Conservation (phyloP, 2,888 invertebrate genomes). For the Heliconius erato region DNA sequence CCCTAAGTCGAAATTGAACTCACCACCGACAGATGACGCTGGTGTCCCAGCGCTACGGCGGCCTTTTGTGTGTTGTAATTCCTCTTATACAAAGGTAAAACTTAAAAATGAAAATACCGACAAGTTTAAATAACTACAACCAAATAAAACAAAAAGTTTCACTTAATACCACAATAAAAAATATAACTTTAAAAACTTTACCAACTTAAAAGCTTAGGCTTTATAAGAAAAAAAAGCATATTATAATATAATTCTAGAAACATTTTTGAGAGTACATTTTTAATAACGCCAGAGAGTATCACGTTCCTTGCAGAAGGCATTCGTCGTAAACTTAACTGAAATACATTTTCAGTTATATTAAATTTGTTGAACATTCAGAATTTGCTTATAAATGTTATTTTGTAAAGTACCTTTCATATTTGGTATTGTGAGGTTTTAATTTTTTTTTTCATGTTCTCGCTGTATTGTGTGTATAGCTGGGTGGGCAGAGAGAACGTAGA, state of each 20-base stretch:
- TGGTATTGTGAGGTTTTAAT: neutral
- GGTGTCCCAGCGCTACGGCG: no score
- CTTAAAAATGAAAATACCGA: no score
- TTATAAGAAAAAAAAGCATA: constrained; percentile 23
- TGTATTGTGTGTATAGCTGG: neutral
- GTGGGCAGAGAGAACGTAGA: no score
- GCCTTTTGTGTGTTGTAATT: no score
- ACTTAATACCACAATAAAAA: neutral
- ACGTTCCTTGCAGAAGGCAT: constrained; percentile 25
- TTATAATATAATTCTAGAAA: constrained; percentile 31
- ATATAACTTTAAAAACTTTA: constrained; percentile 3
- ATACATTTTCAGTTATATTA: constrained; percentile 23
- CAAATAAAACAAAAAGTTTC: neutral
- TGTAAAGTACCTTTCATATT: neutral
- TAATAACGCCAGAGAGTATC: constrained; percentile 38
- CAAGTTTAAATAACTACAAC: no score
- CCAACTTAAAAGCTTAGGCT: neutral
- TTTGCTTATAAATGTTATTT: constrained; percentile 9
- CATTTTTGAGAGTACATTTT: constrained; percentile 43
- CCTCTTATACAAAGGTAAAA: no score
- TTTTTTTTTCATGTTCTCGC: neutral
- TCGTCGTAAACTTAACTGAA: constrained; percentile 25
- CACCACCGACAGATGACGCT: no score
- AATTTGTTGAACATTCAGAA: constrained; percentile 15
- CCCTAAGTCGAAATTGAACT: no score